Evolutionary conservation across 2,888 invertebrate genomes (phyloP).

Genomic region (Scrobipalpa atriplicella): DNA sequence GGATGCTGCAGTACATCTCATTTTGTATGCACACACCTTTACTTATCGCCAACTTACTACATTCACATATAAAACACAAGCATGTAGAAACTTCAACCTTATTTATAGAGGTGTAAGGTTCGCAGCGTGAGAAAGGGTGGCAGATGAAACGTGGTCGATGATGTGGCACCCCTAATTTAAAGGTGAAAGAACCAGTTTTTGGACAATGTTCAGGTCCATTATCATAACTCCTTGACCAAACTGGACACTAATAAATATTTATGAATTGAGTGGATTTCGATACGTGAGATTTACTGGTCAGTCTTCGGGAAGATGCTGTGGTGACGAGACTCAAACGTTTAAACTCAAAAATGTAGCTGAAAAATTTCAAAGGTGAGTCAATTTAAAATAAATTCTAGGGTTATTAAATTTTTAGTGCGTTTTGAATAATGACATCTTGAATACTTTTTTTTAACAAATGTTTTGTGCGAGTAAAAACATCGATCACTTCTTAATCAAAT

Average conservation of each 20-base stretch:
- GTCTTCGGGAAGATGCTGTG: slow-evolving; percentile 56
- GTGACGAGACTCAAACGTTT: slow-evolving; percentile 25
- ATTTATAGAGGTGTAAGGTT: slow-evolving; percentile 32
- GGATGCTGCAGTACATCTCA: slow-evolving; percentile 73
- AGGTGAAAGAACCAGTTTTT: slow-evolving; percentile 68
- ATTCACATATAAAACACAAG: background rate
- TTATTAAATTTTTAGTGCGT: too few relatives aligned
- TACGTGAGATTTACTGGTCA: slow-evolving; percentile 42
- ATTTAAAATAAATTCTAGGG: background rate
- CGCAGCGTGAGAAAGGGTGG: background rate
- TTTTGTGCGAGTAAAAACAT: too few relatives aligned
- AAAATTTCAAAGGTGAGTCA: background rate
- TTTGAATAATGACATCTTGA: too few relatives aligned
- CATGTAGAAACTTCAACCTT: slow-evolving; percentile 39
- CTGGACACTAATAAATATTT: slow-evolving; percentile 77
- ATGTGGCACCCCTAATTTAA: slow-evolving; percentile 71
- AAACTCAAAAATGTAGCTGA: background rate
- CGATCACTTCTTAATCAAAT: too few relatives aligned
- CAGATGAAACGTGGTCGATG: slow-evolving; percentile 45
- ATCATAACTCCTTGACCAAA: slow-evolving; percentile 81
- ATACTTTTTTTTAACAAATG: too few relatives aligned
- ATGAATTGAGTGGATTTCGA: slow-evolving; percentile 44
- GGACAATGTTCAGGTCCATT: slow-evolving; percentile 72
- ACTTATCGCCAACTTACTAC: slow-evolving; percentile 44
- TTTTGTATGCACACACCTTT: slow-evolving; percentile 80